Evolutionary conservation across 2,888 invertebrate species (phyloP).

Genomic region (Ferdinandea cuprea): DNA sequence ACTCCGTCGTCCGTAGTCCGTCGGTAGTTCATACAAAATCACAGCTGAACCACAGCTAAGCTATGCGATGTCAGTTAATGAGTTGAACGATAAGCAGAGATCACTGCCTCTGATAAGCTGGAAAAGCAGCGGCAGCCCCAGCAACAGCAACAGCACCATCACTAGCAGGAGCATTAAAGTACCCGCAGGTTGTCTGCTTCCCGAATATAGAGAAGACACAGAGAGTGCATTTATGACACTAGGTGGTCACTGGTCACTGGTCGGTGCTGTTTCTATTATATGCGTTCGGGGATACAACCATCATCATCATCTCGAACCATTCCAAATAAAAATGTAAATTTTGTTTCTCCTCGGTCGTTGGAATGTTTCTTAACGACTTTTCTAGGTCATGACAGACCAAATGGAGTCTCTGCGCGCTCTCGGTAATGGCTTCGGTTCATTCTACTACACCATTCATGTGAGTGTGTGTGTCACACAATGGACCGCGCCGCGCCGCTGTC

Average conservation of each 20-base stretch:
- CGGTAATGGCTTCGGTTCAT: conserved; percentile 50
- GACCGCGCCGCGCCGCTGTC: conserved; percentile 48
- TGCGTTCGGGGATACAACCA: conserved; percentile 9
- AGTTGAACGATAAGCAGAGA: conserved; percentile 67
- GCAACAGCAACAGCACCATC: too few species aligned
- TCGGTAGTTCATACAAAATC: conserved; percentile 8
- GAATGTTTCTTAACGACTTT: conserved; percentile 67
- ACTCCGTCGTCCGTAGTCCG: too few species aligned
- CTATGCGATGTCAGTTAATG: conserved; percentile 68
- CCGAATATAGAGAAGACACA: neutral
- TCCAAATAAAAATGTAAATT: conserved; percentile 75
- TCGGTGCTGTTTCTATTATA: conserved; percentile 1
- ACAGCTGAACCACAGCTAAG: conserved; percentile 26
- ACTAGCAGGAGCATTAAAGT: conserved; percentile 46
- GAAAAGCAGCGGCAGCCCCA: too few species aligned
- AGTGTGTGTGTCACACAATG: conserved; percentile 52
- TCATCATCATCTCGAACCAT: conserved; percentile 8
- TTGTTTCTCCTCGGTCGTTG: conserved; percentile 30
- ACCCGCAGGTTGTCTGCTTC: conserved; percentile 52
- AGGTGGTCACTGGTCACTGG: conserved; percentile 64
- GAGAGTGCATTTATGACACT: conserved; percentile 51
- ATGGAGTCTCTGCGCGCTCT: conserved; percentile 54
- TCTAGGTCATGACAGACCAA: conserved; percentile 72
- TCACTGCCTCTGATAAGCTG: conserved; percentile 59
- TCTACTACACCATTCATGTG: conserved; percentile 2